Evolutionary conservation across 2,797 vertebrate species (phyloP).

Genomic region (Centroberyx gerrardi): DNA sequence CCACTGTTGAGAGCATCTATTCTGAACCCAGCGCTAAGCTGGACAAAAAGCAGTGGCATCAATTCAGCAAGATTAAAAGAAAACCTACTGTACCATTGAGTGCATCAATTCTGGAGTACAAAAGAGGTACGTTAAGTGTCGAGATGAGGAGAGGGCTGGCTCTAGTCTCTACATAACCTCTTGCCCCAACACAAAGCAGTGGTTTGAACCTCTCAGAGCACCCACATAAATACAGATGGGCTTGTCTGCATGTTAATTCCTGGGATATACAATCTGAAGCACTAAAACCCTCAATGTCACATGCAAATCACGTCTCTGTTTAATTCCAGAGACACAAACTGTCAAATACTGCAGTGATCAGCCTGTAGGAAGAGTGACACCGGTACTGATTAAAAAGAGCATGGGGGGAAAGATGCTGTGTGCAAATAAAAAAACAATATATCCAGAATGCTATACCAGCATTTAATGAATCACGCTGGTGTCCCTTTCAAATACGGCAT

Average conservation of each 20-base stretch:
- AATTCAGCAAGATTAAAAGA: conserved; percentile 83
- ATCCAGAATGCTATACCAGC: conserved; percentile 40
- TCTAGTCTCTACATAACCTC: conserved; percentile 83
- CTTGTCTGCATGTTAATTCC: conserved; percentile 82
- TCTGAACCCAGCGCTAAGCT: conserved; percentile 68
- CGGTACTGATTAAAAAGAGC: conserved; percentile 74
- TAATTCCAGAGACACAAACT: conserved; percentile 81
- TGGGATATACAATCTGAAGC: conserved; percentile 70
- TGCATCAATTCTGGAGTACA: conserved; percentile 80
- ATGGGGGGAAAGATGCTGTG: conserved; percentile 41
- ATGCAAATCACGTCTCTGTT: conserved; percentile 82
- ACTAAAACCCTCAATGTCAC: conserved; percentile 82
- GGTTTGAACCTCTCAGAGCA: conserved; percentile 80
- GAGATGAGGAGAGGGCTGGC: conserved; percentile 77
- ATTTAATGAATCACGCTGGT: conserved; percentile 49
- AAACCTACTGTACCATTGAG: conserved; percentile 78
- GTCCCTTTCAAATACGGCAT: conserved; percentile 28
- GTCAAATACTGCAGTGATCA: conserved; percentile 79
- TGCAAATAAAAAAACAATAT: conserved; percentile 58
- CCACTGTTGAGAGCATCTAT: conserved; percentile 66
- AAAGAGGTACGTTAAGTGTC: conserved; percentile 80
- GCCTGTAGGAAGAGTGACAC: conserved; percentile 70
- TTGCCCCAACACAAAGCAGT: conserved; percentile 77
- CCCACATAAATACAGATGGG: conserved; percentile 68
- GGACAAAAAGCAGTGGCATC: conserved; percentile 80